Conservation (phyloP, 2,888 invertebrate genomes). For the Chymomyza amoena region DNA sequence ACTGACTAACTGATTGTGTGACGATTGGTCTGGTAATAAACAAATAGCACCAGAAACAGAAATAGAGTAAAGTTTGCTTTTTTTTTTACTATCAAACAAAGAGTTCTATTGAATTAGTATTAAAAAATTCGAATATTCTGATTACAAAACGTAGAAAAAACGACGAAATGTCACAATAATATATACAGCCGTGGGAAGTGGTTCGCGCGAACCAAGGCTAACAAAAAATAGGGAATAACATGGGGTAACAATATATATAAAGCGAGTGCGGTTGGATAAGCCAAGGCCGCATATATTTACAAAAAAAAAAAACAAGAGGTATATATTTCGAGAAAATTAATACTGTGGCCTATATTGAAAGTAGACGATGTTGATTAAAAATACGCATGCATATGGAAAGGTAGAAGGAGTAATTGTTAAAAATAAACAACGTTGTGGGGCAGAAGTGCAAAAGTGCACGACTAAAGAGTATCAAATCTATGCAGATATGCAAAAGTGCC, state of each 20-base stretch:
- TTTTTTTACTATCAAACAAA: slow-evolving; percentile 19
- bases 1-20: not conserved
- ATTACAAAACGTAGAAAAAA: slow-evolving; percentile 37
- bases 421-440: no score
- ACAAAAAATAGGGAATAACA: not conserved
- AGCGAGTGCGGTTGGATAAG: slow-evolving; percentile 4
- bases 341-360: not conserved
- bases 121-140: slow-evolving; percentile 17
- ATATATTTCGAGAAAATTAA: not conserved
- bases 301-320: not conserved
- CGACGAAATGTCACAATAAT: not conserved
- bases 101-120: slow-evolving; percentile 34
- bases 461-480: no score
- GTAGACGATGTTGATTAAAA: not conserved
- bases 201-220: not conserved
- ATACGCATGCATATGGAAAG: not conserved
- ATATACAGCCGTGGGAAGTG: not conserved
- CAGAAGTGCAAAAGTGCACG: no score
- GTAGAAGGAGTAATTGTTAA: not conserved
- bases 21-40: not conserved
- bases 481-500: no score
- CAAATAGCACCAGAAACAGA: not conserved
- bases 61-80: not conserved
- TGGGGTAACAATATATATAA: slow-evolving; percentile 1
- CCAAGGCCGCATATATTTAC: not conserved